Conservation (phyloP, 2,888 invertebrate genomes). For the Tenthredo distinguenda region DNA sequence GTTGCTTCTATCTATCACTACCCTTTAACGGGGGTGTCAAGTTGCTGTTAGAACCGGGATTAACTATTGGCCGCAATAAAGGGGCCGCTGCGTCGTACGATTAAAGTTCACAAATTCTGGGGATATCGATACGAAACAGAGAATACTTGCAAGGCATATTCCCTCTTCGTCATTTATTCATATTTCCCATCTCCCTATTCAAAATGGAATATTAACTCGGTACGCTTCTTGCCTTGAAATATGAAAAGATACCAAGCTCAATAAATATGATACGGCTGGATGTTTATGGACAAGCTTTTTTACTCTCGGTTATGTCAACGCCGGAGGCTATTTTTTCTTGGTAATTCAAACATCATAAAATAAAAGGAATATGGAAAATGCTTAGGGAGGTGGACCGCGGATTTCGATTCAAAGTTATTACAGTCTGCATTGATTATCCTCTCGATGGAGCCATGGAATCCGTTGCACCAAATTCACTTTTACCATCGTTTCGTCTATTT, state of each 20-base stretch:
- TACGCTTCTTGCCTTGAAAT: neutral
- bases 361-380: neutral
- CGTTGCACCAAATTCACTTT: neutral
- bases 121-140: constrained; percentile 12
- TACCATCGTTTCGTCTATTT: neutral
- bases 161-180: neutral
- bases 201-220: neutral
- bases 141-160: neutral
- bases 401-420: neutral
- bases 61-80: neutral
- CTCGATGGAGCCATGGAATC: neutral
- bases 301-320: neutral
- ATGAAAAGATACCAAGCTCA: neutral
- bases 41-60: neutral
- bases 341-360: neutral
- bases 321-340: neutral
- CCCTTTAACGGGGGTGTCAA: constrained; percentile 7
- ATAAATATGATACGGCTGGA: constrained; percentile 17
- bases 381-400: neutral
- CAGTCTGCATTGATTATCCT: neutral
- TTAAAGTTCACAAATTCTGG: neutral
- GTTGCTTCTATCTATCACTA: constrained; percentile 21
- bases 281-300: neutral
- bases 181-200: neutral
- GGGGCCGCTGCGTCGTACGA: neutral